These are phyloP conservation scores for Ophion slaviceki DNA, from an alignment of 2,888 invertebrate species.

Conservation along the genomic window DNA sequence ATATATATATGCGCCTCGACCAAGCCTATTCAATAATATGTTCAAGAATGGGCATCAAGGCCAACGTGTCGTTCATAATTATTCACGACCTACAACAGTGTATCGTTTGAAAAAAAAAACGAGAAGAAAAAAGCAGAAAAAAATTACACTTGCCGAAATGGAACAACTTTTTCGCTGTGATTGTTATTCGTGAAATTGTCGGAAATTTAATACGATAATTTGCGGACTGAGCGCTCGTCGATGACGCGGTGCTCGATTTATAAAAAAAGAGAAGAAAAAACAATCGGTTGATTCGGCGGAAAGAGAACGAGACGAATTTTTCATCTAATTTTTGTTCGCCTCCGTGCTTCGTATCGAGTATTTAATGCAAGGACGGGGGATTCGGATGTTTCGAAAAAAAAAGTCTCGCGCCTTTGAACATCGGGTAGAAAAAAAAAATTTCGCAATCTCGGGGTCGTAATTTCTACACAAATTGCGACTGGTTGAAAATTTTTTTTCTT, in stretches of 20 bases:
- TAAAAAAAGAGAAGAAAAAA: slow-evolving; percentile 48
- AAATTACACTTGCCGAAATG: slow-evolving; percentile 26
- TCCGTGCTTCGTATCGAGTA: not conserved
- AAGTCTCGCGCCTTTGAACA: too few species aligned
- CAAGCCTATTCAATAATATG: slow-evolving; percentile 70
- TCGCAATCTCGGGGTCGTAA: too few species aligned
- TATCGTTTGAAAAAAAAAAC: slow-evolving; percentile 23
- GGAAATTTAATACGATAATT: slow-evolving; percentile 57
- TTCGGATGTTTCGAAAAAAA: too few species aligned
- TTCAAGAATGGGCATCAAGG: slow-evolving; percentile 69
- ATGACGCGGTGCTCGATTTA: slow-evolving; percentile 64
- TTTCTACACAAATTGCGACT: too few species aligned
- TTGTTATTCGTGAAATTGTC: slow-evolving; percentile 62
- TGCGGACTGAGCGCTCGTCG: slow-evolving; percentile 60
- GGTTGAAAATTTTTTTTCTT: too few species aligned
- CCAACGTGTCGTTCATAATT: slow-evolving; percentile 49
- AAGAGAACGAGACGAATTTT: not conserved
- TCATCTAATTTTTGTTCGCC: not conserved
- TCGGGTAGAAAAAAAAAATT: too few species aligned
- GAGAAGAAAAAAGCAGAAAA: slow-evolving; percentile 8
- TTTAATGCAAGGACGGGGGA: too few species aligned
- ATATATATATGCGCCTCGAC: slow-evolving; percentile 67
- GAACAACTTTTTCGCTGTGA: slow-evolving; percentile 67
- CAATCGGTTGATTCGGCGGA: slow-evolving; percentile 27
- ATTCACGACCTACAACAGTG: slow-evolving; percentile 38